Evolutionary conservation across 2,888 invertebrate species (phyloP).

Genomic region (Vanessa cardui): DNA sequence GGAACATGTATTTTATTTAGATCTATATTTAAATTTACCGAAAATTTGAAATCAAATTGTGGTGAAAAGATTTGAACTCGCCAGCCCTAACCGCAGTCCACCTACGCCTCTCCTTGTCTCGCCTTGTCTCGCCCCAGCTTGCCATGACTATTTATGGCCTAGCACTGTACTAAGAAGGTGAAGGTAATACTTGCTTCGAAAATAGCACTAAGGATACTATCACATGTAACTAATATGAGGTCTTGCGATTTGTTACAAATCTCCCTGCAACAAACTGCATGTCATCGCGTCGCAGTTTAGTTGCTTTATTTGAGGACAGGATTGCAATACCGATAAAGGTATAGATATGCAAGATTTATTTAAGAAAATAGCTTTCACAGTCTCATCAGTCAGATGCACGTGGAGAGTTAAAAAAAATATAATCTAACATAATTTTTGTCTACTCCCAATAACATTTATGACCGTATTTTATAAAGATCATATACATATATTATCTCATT

Average conservation of each 20-base stretch:
- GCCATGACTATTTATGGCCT: slow-evolving; percentile 40
- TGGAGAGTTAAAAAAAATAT: too few relatives aligned
- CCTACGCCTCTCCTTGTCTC: slow-evolving; percentile 43
- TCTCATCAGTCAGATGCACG: too few relatives aligned
- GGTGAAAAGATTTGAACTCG: not conserved
- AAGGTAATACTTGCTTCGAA: slow-evolving; percentile 37
- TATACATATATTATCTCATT: too few relatives aligned
- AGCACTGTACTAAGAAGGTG: slow-evolving; percentile 35
- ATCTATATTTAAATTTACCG: too few relatives aligned
- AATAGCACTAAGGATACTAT: slow-evolving; percentile 31
- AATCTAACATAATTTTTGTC: too few relatives aligned
- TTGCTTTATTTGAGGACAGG: not conserved
- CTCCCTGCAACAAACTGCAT: slow-evolving; percentile 4
- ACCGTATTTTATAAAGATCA: too few relatives aligned
- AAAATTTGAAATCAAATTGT: not conserved
- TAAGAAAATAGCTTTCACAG: too few relatives aligned
- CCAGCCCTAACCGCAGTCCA: slow-evolving; percentile 21
- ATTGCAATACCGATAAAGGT: not conserved
- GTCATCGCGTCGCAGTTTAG: not conserved
- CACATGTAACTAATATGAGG: slow-evolving; percentile 24
- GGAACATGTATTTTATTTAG: too few relatives aligned
- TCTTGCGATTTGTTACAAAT: slow-evolving; percentile 1
- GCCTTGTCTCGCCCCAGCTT: slow-evolving; percentile 38
- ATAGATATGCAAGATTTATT: not conserved
- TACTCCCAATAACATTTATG: too few relatives aligned